Percentiles rank a stretch among this genome's conserved stretches.
phyloP scores from a whole-genome alignment of 2,113 vertebrate species.

The Erinaceus europaeus region DNA sequence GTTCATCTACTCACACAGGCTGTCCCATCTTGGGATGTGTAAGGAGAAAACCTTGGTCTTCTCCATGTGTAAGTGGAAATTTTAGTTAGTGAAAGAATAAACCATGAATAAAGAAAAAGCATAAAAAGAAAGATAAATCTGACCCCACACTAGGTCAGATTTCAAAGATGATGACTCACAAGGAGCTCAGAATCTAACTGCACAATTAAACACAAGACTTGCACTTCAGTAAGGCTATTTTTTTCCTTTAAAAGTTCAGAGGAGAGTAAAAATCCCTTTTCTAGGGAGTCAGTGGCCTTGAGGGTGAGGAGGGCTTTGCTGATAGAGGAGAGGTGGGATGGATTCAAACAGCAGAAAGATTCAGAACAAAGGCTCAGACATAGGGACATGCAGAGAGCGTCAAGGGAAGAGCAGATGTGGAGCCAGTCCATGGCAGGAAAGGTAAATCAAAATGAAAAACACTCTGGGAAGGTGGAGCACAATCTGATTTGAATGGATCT shows the following conservation, averaged over 20 bases:
- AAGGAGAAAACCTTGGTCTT: neutral
- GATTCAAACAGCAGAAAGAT: too few species aligned
- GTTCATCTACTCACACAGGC: neutral
- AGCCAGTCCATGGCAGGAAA: accelerated
- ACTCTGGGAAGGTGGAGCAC: neutral
- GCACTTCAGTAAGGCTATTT: too few species aligned
- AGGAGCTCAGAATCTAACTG: neutral
- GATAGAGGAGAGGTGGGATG: too few species aligned
- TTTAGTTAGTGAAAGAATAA: neutral
- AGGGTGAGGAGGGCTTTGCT: too few species aligned
- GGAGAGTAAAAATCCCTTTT: neutral
- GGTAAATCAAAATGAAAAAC: neutral
- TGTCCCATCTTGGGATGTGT: neutral
- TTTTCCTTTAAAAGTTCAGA: too few species aligned
- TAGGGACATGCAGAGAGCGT: too few species aligned
- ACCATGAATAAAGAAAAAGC: neutral
- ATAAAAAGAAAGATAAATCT: too few species aligned
- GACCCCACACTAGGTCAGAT: neutral
- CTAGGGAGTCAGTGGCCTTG: neutral
- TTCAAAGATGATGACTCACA: neutral
- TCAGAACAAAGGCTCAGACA: too few species aligned
- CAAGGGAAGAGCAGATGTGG: accelerated
- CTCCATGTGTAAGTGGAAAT: neutral
- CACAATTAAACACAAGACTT: neutral
- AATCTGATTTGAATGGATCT: neutral